phyloP scores from a whole-genome alignment of 2,797 vertebrate genomes.

The Manis pentadactyla region DNA sequence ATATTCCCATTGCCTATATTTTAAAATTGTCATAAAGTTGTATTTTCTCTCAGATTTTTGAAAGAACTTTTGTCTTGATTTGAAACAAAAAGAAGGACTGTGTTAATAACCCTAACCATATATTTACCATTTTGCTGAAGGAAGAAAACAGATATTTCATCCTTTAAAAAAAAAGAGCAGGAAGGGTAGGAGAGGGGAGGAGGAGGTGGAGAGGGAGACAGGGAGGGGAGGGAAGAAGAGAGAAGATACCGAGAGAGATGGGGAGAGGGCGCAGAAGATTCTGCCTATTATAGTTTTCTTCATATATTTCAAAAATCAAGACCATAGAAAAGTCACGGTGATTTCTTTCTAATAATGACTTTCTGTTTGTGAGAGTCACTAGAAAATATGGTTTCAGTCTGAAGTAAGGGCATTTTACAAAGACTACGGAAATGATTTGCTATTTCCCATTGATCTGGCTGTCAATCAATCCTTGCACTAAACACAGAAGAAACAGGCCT shows the following conservation, averaged over 20 bases:
- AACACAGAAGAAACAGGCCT: neutral
- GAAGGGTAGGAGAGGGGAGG: neutral
- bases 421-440: constrained; percentile 36
- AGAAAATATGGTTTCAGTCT: neutral
- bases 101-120: neutral
- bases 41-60: neutral
- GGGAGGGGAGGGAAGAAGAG: neutral
- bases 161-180: neutral
- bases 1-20: neutral
- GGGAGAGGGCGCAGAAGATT: neutral
- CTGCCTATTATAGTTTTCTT: neutral
- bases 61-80: neutral
- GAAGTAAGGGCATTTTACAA: constrained; percentile 58
- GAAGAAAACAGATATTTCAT: neutral
- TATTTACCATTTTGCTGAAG: neutral
- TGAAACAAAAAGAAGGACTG: neutral
- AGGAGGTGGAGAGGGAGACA: neutral
- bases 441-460: constrained; percentile 22
- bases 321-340: neutral
- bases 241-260: neutral
- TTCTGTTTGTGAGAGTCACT: constrained; percentile 15
- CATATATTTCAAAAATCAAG: constrained; percentile 38
- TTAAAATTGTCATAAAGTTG: neutral
- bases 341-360: constrained; percentile 39
- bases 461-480: constrained; percentile 30